Conservation (phyloP, 2,797 vertebrate species). For the Sebastes goodei region DNA sequence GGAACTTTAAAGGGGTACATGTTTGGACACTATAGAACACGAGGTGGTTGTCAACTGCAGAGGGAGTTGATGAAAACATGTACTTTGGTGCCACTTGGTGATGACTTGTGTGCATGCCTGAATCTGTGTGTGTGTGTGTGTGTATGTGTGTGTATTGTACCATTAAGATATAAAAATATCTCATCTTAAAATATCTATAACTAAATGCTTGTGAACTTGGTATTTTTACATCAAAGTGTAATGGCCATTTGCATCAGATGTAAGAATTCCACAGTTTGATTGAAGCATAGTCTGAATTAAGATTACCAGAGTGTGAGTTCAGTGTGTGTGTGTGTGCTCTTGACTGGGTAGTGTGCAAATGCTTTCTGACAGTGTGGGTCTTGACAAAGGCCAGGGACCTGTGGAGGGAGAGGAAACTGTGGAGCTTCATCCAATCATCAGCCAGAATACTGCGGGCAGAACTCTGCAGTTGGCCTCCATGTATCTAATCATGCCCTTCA, state of each 20-base stretch:
- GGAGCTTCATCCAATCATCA: conserved; percentile 47
- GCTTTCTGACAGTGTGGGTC: conserved; percentile 41
- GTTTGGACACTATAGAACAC: neutral
- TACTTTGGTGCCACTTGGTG: conserved; percentile 47
- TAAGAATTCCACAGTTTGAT: neutral
- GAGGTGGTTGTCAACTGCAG: neutral
- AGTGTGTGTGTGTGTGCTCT: neutral
- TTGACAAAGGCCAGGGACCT: conserved; percentile 61
- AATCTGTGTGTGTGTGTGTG: neutral
- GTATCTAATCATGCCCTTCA: conserved; percentile 43
- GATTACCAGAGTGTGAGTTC: neutral
- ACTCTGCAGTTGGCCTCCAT: conserved; percentile 46
- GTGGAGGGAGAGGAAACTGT: conserved; percentile 49
- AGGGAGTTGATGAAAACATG: neutral
- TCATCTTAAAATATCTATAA: too few species aligned
- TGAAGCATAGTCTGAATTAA: neutral
- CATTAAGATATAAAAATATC: neutral
- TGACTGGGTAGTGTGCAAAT: conserved; percentile 31
- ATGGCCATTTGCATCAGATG: neutral
- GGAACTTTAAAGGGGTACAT: neutral
- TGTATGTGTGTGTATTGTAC: neutral
- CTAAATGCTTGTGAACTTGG: neutral
- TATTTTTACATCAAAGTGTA: neutral
- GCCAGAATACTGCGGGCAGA: conserved; percentile 11
- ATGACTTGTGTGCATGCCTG: neutral